phyloP scores from a whole-genome alignment of 2,888 invertebrate species.

The Apomyelois bistriatella region DNA sequence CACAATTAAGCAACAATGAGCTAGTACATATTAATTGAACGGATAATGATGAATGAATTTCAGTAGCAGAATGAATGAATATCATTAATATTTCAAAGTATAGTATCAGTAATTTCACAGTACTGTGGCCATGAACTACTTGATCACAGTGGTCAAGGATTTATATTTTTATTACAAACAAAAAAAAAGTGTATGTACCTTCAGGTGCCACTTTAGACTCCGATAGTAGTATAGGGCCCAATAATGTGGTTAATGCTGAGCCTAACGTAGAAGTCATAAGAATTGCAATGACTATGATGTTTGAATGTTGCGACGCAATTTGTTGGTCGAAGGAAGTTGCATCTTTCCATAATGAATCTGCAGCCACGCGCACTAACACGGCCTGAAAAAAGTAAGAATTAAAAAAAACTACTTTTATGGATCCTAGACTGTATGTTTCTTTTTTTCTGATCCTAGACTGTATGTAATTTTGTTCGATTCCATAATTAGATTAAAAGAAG shows the following conservation, averaged over 20 bases:
- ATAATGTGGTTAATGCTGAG: slow-evolving; percentile 55
- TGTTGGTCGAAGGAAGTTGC: slow-evolving; percentile 49
- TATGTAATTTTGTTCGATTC: no score
- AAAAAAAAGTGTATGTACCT: slow-evolving; percentile 39
- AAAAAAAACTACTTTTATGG: neutral
- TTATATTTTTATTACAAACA: neutral
- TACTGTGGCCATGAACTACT: neutral
- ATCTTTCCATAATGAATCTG: slow-evolving; percentile 62
- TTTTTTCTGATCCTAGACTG: no score
- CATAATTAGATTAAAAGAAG: no score
- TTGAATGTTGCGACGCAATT: slow-evolving; percentile 62
- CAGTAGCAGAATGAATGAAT: no score
- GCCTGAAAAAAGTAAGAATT: slow-evolving; percentile 48
- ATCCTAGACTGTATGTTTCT: no score
- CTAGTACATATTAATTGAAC: no score
- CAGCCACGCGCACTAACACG: slow-evolving; percentile 65
- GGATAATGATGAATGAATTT: no score
- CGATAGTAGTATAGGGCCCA: slow-evolving; percentile 65
- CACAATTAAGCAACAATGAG: no score
- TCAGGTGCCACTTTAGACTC: slow-evolving; percentile 60
- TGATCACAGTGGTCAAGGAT: neutral
- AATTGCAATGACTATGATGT: slow-evolving; percentile 72
- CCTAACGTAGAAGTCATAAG: slow-evolving; percentile 64
- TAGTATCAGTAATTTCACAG: no score
- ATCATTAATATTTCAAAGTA: no score